phyloP scores from a whole-genome alignment of 1,140 invertebrate genomes.

The Drosophila nannoptera region DNA sequence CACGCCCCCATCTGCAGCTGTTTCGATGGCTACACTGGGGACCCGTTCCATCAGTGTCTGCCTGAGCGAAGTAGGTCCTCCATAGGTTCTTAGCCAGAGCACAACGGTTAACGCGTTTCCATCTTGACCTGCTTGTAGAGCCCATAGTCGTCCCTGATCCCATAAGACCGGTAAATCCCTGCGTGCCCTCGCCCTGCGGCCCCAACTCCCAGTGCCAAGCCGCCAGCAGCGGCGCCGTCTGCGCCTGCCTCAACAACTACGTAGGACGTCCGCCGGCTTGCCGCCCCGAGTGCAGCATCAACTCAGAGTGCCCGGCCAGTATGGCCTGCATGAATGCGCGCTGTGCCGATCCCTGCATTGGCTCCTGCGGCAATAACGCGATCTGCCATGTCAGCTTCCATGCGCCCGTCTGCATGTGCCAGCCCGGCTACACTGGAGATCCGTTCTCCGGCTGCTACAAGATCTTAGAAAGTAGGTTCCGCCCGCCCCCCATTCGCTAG shows the following conservation, averaged over 20 bases:
- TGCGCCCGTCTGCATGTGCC: conserved; percentile 85
- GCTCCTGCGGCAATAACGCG: conserved; percentile 85
- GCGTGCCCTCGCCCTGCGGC: conserved; percentile 84
- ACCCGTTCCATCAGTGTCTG: conserved; percentile 84
- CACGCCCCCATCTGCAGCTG: conserved; percentile 91
- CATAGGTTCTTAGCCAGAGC: background rate
- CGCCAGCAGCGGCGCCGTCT: conserved; percentile 82
- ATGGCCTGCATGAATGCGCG: conserved; percentile 84
- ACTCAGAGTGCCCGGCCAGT: conserved; percentile 85
- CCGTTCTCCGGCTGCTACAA: conserved; percentile 85
- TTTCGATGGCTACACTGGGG: conserved; percentile 85
- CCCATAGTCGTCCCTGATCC: conserved; percentile 62
- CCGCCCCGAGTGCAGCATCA: conserved; percentile 86
- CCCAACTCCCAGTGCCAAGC: conserved; percentile 84
- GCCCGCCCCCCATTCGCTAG: background rate
- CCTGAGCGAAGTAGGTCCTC: conserved; percentile 72
- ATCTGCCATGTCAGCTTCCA: conserved; percentile 86
- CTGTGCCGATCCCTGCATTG: conserved; percentile 86
- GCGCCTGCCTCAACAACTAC: conserved; percentile 84
- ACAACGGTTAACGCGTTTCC: conserved; percentile 21
- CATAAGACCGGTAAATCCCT: conserved; percentile 79
- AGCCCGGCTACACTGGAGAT: conserved; percentile 85
- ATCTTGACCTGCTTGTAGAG: conserved; percentile 45
- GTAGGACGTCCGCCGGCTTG: conserved; percentile 86
- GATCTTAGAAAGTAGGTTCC: conserved; percentile 80